Percentiles rank a stretch among this genome's conserved stretches.
phyloP scores from a whole-genome alignment of 2,113 vertebrate species.

The Nyctibius bracteatus region DNA sequence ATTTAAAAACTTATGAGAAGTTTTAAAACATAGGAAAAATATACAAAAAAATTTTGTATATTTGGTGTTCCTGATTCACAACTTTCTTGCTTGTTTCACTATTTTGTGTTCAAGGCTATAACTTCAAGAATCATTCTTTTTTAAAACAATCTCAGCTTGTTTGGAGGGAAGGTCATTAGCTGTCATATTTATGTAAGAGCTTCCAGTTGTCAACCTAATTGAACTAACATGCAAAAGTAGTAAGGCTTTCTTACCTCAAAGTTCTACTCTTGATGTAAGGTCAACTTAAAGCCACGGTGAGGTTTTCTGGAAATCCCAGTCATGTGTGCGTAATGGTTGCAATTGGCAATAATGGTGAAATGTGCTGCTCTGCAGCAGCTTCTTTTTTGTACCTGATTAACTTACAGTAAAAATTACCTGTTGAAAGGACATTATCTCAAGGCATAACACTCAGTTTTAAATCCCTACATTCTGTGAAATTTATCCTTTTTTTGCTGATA shows the following conservation, averaged over 20 bases:
- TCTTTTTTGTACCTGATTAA: neutral
- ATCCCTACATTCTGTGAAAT: neutral
- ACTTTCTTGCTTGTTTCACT: neutral
- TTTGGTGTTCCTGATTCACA: neutral
- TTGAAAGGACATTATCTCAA: neutral
- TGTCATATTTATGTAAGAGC: neutral
- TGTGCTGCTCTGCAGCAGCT: neutral
- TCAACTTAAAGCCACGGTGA: neutral
- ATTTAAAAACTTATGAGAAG: neutral
- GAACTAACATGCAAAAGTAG: neutral
- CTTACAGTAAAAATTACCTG: neutral
- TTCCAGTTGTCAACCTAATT: neutral
- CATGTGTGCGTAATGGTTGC: neutral
- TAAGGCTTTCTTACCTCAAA: neutral
- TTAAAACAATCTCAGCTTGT: neutral
- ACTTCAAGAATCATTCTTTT: neutral
- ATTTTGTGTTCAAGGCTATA: neutral
- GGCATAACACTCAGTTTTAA: neutral
- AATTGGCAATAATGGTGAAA: neutral
- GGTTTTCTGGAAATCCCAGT: neutral
- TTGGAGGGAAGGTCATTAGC: neutral
- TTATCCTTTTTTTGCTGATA: neutral
- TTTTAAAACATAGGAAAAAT: neutral
- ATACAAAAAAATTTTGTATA: fast-evolving
- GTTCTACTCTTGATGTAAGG: neutral